Conservation (phyloP, 2,113 vertebrate species). For the Microtus oregoni region DNA sequence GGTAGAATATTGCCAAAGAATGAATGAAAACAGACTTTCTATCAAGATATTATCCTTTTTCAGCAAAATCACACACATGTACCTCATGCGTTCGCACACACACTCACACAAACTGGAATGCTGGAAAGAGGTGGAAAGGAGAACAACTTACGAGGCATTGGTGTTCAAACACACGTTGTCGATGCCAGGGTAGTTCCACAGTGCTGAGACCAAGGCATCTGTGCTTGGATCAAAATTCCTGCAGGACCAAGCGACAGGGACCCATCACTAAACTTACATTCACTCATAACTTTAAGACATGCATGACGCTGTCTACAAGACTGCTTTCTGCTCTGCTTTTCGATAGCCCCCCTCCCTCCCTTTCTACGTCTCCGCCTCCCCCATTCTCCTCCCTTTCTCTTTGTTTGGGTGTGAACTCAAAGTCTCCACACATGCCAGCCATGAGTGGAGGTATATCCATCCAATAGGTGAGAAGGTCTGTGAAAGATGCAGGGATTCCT, state of each 20-base stretch:
- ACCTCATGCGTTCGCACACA: not conserved
- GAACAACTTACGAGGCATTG: slow-evolving; percentile 86
- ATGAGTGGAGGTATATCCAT: not conserved
- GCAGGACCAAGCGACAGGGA: slow-evolving; percentile 52
- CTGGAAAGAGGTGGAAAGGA: not conserved
- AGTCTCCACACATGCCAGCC: not conserved
- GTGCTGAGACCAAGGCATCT: slow-evolving; percentile 86
- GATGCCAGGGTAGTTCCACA: slow-evolving; percentile 94
- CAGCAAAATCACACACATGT: not conserved
- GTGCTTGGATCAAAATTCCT: slow-evolving; percentile 92
- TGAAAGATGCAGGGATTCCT: not conserved
- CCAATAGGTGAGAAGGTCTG: not conserved
- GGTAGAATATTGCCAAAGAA: not conserved
- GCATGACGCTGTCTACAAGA: not conserved
- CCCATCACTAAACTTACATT: not conserved
- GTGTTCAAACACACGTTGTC: slow-evolving; percentile 90
- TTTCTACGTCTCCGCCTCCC: not conserved
- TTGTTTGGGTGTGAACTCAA: not conserved
- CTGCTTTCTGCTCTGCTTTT: not conserved
- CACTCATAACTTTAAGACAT: slow-evolving; percentile 22
- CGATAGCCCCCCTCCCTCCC: not conserved
- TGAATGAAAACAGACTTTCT: not conserved
- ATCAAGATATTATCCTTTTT: not conserved
- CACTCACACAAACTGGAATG: not conserved
- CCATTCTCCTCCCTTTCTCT: not conserved